Evolutionary conservation across 2,888 invertebrate genomes (phyloP), one percentile per base, ranked within the genome.

Genomic region (Pachliopta kotzebuea): DNA sequence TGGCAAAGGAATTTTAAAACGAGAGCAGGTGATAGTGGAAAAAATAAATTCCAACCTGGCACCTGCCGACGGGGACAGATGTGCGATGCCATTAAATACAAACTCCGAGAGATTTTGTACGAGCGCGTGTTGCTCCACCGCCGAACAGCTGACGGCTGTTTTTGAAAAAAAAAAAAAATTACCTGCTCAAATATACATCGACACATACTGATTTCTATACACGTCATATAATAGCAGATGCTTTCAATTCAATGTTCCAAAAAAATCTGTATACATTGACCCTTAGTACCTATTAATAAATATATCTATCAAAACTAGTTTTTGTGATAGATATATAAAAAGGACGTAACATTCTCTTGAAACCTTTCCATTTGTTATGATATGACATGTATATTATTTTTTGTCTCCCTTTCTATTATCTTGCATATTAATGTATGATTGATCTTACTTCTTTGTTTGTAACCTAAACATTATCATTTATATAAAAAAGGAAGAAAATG

Each of bases 1-100:
- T 45, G 59, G 3, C 14, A 21, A 52, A 60, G n/a, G 29, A n/a
- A 18, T 45, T 42, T 60, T 14, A 59, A 62, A 62, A 50, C 60
- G 50, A 58, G 70, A 62, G 69, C 66, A 70, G 69, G 69, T 65
- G 64, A 63, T 67, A 58, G 50, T 56, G 67, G 69, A 74, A 70
- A 76, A 81, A 72, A 80, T n/a, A 81, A 82, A 85, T 84, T 81
- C 81, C 81, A 69, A 66, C 64, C 49, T 60, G 72, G 73, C 90
- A 90, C 88, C 89, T 90, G 90, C n/a, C n/a, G n/a, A n/a, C 87
- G 65, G 56, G 53, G 67, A 85, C 90, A 90, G 90, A 86, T 90
- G 90, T 81, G 79, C 68, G 67, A 72, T 72, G 72, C 74, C 74
- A 80, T 80, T 78, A 79, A 81, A 76, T 72, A 77, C 79, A 79